These are phyloP conservation scores for Ormyrus nitidulus DNA, from an alignment of 2,888 invertebrate species.

Conservation along the genomic window DNA sequence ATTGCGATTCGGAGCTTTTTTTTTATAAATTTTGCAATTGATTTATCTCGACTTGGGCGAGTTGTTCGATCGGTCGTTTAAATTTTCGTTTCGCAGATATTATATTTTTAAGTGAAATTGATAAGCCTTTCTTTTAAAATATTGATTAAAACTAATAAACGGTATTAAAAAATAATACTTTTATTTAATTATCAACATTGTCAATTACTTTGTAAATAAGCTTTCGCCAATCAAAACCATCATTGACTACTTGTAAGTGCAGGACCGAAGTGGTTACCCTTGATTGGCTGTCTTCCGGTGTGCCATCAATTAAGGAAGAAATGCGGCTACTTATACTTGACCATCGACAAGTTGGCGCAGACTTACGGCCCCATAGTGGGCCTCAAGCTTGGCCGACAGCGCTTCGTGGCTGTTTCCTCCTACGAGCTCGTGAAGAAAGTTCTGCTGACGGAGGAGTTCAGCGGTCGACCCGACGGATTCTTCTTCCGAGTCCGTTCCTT, in stretches of 20 bases:
- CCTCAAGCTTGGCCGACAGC: constrained; percentile 80
- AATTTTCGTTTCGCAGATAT: no score
- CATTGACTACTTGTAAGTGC: constrained; percentile 30
- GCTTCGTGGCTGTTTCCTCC: constrained; percentile 80
- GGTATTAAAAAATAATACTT: not conserved
- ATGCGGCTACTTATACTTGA: constrained; percentile 79
- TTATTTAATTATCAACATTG: not conserved
- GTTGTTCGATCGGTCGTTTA: no score
- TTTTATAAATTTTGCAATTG: not conserved
- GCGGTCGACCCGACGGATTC: constrained; percentile 84
- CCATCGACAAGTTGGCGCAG: constrained; percentile 78
- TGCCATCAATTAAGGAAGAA: constrained; percentile 73
- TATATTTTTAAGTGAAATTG: not conserved
- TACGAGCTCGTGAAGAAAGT: constrained; percentile 80
- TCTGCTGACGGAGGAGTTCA: constrained; percentile 80
- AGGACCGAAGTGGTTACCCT: constrained; percentile 79
- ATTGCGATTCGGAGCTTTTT: not conserved
- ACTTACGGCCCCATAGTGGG: constrained; percentile 82
- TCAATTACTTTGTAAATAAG: no score
- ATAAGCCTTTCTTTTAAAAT: not conserved
- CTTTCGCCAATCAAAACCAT: not conserved
- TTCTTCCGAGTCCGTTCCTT: constrained; percentile 82
- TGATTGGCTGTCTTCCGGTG: constrained; percentile 77
- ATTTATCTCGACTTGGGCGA: no score
- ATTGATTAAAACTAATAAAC: no score